Evolutionary conservation across 2,113 vertebrate species (phyloP).

Genomic region (Progne subis): DNA sequence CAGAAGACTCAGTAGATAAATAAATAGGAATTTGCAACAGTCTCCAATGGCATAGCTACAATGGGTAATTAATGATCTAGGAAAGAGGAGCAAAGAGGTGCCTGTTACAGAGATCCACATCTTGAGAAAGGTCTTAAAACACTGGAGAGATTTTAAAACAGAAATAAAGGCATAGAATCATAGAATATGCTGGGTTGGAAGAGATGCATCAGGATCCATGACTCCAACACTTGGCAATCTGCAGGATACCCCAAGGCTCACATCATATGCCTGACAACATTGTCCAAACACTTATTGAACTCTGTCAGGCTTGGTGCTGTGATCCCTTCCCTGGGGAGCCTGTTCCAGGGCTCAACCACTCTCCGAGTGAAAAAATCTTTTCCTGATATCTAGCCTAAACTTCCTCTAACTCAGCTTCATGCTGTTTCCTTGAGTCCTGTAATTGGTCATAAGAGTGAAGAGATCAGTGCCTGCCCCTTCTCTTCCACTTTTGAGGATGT

Average conservation of each 20-base stretch:
- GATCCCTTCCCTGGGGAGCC: not conserved
- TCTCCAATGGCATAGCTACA: not conserved
- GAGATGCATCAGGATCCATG: not conserved
- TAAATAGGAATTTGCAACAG: not conserved
- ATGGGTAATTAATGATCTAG: not conserved
- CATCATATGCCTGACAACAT: not conserved
- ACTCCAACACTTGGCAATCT: not conserved
- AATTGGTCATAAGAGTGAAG: not conserved
- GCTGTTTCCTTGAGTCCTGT: not conserved
- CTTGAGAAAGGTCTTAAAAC: not conserved
- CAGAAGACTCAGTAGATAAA: not conserved
- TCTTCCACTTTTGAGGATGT: not conserved
- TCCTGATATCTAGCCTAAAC: not conserved
- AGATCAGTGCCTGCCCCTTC: not conserved
- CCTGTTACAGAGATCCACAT: not conserved
- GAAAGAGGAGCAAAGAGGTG: not conserved
- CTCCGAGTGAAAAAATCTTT: not conserved
- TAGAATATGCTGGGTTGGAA: not conserved
- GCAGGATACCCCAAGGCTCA: not conserved
- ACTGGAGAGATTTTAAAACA: not conserved
- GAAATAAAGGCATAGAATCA: not conserved
- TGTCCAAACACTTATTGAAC: not conserved
- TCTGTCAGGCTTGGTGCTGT: not conserved
- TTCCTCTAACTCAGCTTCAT: not conserved
- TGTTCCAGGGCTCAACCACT: fast-evolving